These are phyloP conservation scores for Disparrhopalites patrizii DNA, from an alignment of 2,888 invertebrate genomes.

Conservation along the genomic window DNA sequence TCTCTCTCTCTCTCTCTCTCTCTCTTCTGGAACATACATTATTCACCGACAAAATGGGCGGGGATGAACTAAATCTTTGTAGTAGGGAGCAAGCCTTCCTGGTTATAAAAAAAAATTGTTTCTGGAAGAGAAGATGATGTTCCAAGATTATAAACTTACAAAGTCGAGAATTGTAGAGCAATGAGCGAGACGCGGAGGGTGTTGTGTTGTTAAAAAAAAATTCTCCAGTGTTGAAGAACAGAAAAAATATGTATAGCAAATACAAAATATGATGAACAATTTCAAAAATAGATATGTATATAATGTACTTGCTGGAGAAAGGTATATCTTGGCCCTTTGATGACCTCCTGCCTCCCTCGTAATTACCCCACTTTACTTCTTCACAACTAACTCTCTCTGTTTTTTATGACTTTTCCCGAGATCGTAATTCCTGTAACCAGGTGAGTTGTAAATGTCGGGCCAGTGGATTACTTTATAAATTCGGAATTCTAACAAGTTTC, in stretches of 20 bases:
- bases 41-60: conserved; percentile 19
- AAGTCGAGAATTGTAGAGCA: not conserved
- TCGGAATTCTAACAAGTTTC: conserved; percentile 2
- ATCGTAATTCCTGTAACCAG: conserved; percentile 13
- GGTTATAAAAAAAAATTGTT: conserved; percentile 7
- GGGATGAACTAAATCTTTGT: conserved; percentile 21
- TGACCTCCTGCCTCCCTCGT: conserved; percentile 25
- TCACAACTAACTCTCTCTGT: conserved; percentile 4
- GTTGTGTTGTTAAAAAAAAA: not conserved
- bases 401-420: conserved; percentile 15
- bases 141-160: too few species aligned
- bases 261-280: not conserved
- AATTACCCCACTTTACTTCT: conserved; percentile 23
- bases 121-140: not conserved
- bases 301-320: not conserved
- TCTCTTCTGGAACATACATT: not conserved
- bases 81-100: conserved; percentile 22
- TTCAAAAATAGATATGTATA: not conserved
- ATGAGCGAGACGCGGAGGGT: not conserved
- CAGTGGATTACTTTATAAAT: conserved; percentile 9
- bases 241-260: not conserved
- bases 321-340: conserved; percentile 14
- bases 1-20: not conserved
- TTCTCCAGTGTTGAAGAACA: too few species aligned
- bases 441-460: conserved; percentile 11